Evolutionary conservation across 1,140 invertebrate species (phyloP), one percentile per base, ranked within the genome.

Genomic region (Pteromalus puparum): DNA sequence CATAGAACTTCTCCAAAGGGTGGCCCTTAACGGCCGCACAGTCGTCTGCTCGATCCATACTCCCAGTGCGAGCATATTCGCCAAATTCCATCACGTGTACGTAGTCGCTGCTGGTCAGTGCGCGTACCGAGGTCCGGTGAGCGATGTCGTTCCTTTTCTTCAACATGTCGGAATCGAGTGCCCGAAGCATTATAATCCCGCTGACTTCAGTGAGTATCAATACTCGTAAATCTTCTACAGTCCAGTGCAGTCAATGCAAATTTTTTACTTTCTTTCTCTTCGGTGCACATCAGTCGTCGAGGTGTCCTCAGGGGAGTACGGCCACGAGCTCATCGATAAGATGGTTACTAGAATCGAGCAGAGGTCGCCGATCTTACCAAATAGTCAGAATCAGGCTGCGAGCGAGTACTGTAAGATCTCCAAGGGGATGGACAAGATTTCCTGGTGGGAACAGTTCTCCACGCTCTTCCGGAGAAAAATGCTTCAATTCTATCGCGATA

Each of bases 1-100:
- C 85, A 94, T 97, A 28, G 94, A 95, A 1, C 92, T 97, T 28
- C 91, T 98, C 5, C 96, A 97, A 90, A 94, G 95, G 38, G 93
- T 99, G 61, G 97, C 98, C 0, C 90, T 95, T 67, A 96, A 95
- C 3, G 97, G 97, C 1, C 93, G 97, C 53, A 98, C 97, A 0
- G 96, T 99, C 0, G 95, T 99, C 24, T 98, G 97, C 90, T 98
- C 97, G 0, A 95, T 99, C 30, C 98, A 99, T 90, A 98, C 98
- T 26, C 98, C 98, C 0, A 98, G 97, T 85, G 96, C 96, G 0
- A 95, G 94, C 73, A 93, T 97, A 61, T 97, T 97, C 89, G 91
- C 95, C 0, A 95, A 95, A 91, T 97, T 97, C 89, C 96, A 97
- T 91, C 95, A 96, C 70, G 94, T 97, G 1, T 97, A 97, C 86